A percentile compares a stretch with the other conserved stretches of the same genome.
phyloP scores from a whole-genome alignment of 2,888 invertebrate genomes.

The Caradrina clavipalpis region DNA sequence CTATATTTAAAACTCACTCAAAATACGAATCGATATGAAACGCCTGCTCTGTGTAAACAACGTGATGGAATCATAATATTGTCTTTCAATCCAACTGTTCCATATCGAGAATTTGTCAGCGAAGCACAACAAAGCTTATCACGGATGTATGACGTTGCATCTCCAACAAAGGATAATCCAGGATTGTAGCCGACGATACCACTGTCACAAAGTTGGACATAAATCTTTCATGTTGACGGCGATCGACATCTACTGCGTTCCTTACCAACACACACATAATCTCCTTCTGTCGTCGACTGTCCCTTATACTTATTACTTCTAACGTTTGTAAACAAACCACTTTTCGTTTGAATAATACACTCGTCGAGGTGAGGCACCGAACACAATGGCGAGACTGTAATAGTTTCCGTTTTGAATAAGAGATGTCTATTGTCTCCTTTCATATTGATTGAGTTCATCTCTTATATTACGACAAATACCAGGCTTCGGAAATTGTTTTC shows the following conservation, averaged over 20 bases:
- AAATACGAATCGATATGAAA: conserved; percentile 60
- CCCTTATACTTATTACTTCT: conserved; percentile 81
- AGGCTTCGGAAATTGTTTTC: conserved; percentile 78
- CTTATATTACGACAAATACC: conserved; percentile 74
- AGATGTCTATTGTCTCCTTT: conserved; percentile 87
- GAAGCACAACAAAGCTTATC: conserved; percentile 78
- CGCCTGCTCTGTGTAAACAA: conserved; percentile 61
- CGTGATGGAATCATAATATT: conserved; percentile 63
- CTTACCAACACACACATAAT: conserved; percentile 77
- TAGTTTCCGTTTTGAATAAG: conserved; percentile 90
- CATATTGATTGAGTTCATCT: conserved; percentile 88
- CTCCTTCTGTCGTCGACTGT: conserved; percentile 78
- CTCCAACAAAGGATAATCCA: conserved; percentile 86
- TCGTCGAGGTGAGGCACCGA: conserved; percentile 85
- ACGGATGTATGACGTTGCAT: conserved; percentile 81
- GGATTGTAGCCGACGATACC: conserved; percentile 81
- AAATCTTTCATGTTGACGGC: conserved; percentile 86
- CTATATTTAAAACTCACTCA: conserved; percentile 54
- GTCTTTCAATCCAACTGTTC: conserved; percentile 61
- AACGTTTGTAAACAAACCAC: conserved; percentile 87
- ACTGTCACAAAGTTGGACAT: conserved; percentile 85
- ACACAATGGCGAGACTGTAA: conserved; percentile 88
- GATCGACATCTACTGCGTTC: conserved; percentile 80
- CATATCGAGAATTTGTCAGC: conserved; percentile 63
- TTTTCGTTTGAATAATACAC: conserved; percentile 89